Percentiles rank a stretch among this genome's conserved stretches.
These are phyloP conservation scores for Melanocharis versteri DNA, from an alignment of 2,113 vertebrate genomes.

Conservation along the genomic window DNA sequence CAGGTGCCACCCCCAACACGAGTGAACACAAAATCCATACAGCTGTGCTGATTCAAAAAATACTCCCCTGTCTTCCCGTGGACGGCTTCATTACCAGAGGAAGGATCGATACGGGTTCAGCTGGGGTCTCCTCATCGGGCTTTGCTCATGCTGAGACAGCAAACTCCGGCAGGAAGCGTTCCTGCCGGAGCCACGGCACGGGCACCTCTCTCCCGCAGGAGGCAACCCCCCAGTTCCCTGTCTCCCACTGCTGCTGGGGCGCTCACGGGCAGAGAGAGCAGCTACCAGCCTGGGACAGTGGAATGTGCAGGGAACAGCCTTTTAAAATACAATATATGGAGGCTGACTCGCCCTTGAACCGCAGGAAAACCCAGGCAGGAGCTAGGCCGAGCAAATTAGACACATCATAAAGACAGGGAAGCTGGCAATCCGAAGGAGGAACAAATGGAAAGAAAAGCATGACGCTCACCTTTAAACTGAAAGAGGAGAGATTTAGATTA, in stretches of 20 bases:
- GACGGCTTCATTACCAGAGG: background rate
- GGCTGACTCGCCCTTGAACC: background rate
- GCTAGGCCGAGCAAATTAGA: background rate
- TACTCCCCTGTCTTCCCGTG: background rate
- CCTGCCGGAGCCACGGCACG: rapidly evolving
- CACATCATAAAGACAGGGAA: background rate
- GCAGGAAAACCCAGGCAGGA: background rate
- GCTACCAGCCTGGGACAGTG: background rate
- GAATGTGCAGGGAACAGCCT: rapidly evolving
- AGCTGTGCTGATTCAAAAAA: background rate
- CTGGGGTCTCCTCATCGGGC: background rate
- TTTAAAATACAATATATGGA: background rate
- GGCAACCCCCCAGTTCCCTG: background rate
- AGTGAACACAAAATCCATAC: background rate
- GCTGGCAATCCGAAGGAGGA: background rate
- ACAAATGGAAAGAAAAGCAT: background rate
- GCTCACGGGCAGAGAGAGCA: background rate
- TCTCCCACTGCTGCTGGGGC: background rate
- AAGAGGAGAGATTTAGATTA: background rate
- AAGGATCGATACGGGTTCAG: background rate
- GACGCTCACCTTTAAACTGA: background rate
- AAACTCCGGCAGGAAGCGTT: rapidly evolving
- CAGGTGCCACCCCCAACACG: background rate
- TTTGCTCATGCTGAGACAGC: background rate
- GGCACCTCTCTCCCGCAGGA: rapidly evolving